These are phyloP conservation scores for Hyles vespertilio DNA, from an alignment of 1,140 invertebrate genomes.

Conservation along the genomic window DNA sequence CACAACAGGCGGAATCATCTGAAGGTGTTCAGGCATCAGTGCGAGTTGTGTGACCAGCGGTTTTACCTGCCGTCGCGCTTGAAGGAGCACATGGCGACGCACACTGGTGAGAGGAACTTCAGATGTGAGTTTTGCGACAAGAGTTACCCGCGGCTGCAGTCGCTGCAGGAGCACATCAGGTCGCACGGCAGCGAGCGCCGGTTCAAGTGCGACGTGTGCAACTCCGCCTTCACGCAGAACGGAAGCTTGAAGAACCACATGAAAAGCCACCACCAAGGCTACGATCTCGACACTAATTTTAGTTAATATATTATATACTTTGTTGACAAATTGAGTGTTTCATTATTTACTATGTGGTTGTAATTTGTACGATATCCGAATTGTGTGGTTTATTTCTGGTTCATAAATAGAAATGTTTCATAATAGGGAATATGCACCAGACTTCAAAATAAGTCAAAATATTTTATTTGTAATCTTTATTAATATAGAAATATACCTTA, in stretches of 20 bases:
- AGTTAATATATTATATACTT: slow-evolving; percentile 3
- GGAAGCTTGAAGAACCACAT: slow-evolving; percentile 50
- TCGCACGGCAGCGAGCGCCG: slow-evolving; percentile 44
- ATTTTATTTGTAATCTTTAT: no score
- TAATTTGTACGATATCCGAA: no score
- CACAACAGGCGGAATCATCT: slow-evolving; percentile 57
- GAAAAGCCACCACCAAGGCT: slow-evolving; percentile 48
- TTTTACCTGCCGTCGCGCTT: slow-evolving; percentile 58
- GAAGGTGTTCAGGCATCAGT: slow-evolving; percentile 58
- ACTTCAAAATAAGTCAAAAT: no score
- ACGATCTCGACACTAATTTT: slow-evolving; percentile 26
- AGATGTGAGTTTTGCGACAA: slow-evolving; percentile 61
- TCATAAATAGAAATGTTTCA: no score
- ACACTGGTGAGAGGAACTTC: slow-evolving; percentile 60
- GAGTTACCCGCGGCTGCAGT: slow-evolving; percentile 55
- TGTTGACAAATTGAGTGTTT: no score
- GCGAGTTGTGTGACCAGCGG: slow-evolving; percentile 56
- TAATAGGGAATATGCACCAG: no score
- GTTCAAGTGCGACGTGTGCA: slow-evolving; percentile 55
- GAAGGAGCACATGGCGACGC: slow-evolving; percentile 64
- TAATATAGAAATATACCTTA: no score
- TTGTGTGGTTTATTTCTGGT: no score
- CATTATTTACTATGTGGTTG: no score
- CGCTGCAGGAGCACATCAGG: slow-evolving; percentile 52
- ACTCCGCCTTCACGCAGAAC: slow-evolving; percentile 42